phyloP scores from a whole-genome alignment of 2,797 vertebrate genomes.

The Eremophila alpestris region DNA sequence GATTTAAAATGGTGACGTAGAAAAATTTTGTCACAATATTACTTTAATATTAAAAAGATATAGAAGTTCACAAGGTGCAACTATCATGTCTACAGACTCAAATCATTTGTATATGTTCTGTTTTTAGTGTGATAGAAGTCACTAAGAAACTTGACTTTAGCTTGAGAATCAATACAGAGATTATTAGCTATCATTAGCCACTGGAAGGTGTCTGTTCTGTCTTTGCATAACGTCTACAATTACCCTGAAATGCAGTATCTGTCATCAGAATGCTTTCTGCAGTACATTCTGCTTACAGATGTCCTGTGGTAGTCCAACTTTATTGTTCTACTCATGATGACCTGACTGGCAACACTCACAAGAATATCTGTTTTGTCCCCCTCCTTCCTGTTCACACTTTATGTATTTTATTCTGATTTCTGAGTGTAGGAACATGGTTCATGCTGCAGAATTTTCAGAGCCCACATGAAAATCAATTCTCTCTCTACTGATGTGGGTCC shows the following conservation, averaged over 20 bases:
- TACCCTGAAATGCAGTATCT: not conserved
- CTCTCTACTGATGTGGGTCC: not conserved
- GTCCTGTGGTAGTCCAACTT: not conserved
- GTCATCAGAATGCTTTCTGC: not conserved
- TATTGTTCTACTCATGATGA: not conserved
- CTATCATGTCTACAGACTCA: not conserved
- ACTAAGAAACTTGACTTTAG: not conserved
- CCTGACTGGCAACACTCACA: not conserved
- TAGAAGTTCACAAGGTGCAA: not conserved
- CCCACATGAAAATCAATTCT: not conserved
- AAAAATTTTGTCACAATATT: not conserved
- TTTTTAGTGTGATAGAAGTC: not conserved
- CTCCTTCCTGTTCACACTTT: not conserved
- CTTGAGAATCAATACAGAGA: not conserved
- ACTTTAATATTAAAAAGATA: not conserved
- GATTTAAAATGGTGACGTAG: not conserved
- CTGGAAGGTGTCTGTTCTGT: not conserved
- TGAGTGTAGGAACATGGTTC: not conserved
- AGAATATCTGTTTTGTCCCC: not conserved
- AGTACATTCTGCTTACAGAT: not conserved
- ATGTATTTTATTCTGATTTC: not conserved
- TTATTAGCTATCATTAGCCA: not conserved
- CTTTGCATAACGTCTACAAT: not conserved
- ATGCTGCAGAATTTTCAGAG: not conserved
- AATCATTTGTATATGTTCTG: not conserved